Evolutionary conservation across 2,888 invertebrate genomes (phyloP), one percentile per base, ranked within the genome.

Genomic region (Macaria liturata): DNA sequence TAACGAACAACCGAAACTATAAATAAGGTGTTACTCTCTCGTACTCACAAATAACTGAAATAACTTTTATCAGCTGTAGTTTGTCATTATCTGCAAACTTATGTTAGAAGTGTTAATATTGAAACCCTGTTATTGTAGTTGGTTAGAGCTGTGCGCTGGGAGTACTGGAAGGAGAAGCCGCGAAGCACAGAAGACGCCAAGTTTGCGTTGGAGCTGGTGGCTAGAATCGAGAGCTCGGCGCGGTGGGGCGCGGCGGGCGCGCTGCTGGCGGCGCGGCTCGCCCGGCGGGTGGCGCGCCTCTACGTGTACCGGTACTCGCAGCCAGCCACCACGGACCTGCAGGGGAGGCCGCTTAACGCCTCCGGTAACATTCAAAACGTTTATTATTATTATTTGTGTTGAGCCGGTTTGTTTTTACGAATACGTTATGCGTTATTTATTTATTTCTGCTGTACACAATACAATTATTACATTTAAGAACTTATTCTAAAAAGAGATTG

Each of bases 241-340:
- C 92, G 91, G 72, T 90, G 88, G 86, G 84, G 93, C 57, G 93
- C 93, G 1, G 88, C 86, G 20, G 76, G 92, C 55, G 94, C 94
- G 0, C 92, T 95, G 6, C 83, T 94, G 62, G 92, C 91, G 46
- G 89, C 92, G 46, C 92, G 93, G 68, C 78, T 94, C 53, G 84
- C 89, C 32, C 81, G 89, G 8, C 81, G 88, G 7, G 80, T 89
- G 4, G 77, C 88, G 4, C 84, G 89, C 9, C 86, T 94, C 30
- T 94, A 92, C 72, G 93, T 93, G 6, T 94, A 94, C 74, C 89
- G 88, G 42, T 93, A 93, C 64, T 85, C 92, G 46, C 89, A 93
- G 69, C 81, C 91, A 9, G 89, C 85, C 32, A 82, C 91, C 39
- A 80, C 90, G 5, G 84, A 92, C 67, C 75, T 93, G 45, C 78